Conservation (phyloP, 2,797 vertebrate species). For the Aplochiton taeniatus region DNA sequence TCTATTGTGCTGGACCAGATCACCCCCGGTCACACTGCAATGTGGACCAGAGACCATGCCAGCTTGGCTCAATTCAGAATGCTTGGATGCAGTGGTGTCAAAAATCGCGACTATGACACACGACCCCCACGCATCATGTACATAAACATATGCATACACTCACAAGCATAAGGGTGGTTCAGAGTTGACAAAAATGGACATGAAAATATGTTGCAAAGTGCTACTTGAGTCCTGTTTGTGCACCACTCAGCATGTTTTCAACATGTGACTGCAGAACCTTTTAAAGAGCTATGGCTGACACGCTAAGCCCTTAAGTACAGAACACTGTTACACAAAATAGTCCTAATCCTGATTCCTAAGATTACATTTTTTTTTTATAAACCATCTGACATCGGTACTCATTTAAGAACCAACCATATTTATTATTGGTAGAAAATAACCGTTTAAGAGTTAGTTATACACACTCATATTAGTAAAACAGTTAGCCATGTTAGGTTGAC, state of each 20-base stretch:
- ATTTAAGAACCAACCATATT: constrained; percentile 10
- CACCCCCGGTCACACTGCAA: too few relatives aligned
- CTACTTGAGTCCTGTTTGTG: constrained; percentile 8
- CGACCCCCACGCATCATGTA: too few relatives aligned
- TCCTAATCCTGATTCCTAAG: constrained; percentile 37
- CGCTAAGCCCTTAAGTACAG: constrained; percentile 30
- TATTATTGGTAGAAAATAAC: not conserved
- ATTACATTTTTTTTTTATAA: constrained; percentile 43
- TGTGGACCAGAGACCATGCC: too few relatives aligned
- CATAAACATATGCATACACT: too few relatives aligned
- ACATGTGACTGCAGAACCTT: constrained; percentile 47
- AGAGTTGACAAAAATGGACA: constrained; percentile 8
- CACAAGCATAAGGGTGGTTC: too few relatives aligned
- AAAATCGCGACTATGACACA: too few relatives aligned
- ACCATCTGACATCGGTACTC: constrained; percentile 34
- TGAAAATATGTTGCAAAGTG: constrained; percentile 5
- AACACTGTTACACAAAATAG: constrained; percentile 43
- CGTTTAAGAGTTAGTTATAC: too few relatives aligned
- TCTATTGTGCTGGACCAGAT: too few relatives aligned
- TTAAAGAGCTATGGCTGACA: constrained; percentile 24
- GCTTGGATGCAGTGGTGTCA: too few relatives aligned
- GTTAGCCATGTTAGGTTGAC: too few relatives aligned
- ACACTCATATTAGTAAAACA: too few relatives aligned
- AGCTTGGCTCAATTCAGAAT: too few relatives aligned
- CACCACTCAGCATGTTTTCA: constrained; percentile 37